Conservation (phyloP, 2,113 vertebrate genomes). For the Dinomys branickii region DNA sequence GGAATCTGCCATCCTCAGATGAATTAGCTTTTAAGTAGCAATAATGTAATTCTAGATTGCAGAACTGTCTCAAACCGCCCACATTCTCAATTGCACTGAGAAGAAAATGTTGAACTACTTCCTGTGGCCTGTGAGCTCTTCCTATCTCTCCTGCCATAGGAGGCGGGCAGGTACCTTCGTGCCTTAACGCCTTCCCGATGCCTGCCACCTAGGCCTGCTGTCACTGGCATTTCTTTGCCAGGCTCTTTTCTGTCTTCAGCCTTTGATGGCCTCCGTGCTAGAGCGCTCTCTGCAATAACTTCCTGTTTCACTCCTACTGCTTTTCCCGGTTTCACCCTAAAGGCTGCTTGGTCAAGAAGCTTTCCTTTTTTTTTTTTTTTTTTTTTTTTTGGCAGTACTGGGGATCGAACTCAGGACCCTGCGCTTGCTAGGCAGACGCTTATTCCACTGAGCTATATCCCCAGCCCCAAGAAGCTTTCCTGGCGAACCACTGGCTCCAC, state of each 20-base stretch:
- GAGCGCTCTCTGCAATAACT: background rate
- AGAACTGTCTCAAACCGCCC: background rate
- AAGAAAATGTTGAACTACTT: slow-evolving; percentile 7
- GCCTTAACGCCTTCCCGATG: fast-evolving
- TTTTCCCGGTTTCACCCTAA: background rate
- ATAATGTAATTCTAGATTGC: slow-evolving; percentile 22
- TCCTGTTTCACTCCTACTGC: background rate
- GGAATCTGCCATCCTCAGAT: slow-evolving; percentile 39
- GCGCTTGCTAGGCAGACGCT: too few species aligned
- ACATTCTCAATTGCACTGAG: background rate
- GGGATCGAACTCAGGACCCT: too few species aligned
- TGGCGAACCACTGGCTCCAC: background rate
- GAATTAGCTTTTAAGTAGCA: slow-evolving; percentile 30
- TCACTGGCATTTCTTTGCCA: background rate
- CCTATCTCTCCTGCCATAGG: background rate
- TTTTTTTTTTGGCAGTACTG: too few species aligned
- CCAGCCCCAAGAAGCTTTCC: slow-evolving; percentile 28
- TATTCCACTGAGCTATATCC: too few species aligned
- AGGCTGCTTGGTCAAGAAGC: background rate
- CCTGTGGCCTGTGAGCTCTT: background rate
- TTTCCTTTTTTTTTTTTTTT: too few species aligned
- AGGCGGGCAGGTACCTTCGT: background rate
- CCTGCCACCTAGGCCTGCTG: background rate
- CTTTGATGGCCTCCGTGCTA: background rate
- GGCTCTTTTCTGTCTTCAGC: background rate